Evolutionary conservation across 1,140 invertebrate species (phyloP), one percentile per base, ranked within the genome.

Genomic region (Stenopsyche tienmushanensis): DNA sequence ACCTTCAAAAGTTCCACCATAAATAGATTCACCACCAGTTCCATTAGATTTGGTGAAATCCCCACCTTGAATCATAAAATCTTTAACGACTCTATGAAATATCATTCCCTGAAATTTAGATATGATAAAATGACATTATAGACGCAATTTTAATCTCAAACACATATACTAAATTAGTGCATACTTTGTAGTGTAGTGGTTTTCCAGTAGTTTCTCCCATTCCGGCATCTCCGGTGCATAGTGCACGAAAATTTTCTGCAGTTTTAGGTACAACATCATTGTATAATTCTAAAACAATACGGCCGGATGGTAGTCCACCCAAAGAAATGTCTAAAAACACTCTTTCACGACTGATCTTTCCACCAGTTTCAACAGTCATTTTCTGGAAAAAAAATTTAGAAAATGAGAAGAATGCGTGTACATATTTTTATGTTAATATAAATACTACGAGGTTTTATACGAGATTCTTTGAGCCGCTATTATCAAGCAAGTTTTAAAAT

Each of bases 221-320:
- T 8, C 92, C 91, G 73, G 88, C 88, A 73, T 96, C 93, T 1
- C 95, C 95, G 1, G 93, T 94, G 73, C 95, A 97, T 29, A 98
- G 80, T 1, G 89, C 85, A 49, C 93, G 85, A 77, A 98, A 99
- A 77, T 98, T 98, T 73, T 97, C 93, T 20, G 90, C 92, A 0
- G 96, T 97, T 77, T 93, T 93, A 1, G 97, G 96, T 49, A 92
- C 93, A 53, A 92, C 85, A 81, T 98, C 94, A 67, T 88, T 88
- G 80, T 91, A 98, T 0, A 99, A 80, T 75, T 98, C 96, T 75
- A 99, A 97, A 23, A 96, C 90, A 73, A 99, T 90, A 62, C 95
- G 84, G 8, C 96, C 96, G 54, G 89, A 89, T 64, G 85, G 84
- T 60, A 96, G 80, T 1, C 90, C 93, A 47, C 93, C 96, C 63